Base-by-base conservation (phyloP, 1,140 invertebrate species). In the Hermetia illucens region DNA sequence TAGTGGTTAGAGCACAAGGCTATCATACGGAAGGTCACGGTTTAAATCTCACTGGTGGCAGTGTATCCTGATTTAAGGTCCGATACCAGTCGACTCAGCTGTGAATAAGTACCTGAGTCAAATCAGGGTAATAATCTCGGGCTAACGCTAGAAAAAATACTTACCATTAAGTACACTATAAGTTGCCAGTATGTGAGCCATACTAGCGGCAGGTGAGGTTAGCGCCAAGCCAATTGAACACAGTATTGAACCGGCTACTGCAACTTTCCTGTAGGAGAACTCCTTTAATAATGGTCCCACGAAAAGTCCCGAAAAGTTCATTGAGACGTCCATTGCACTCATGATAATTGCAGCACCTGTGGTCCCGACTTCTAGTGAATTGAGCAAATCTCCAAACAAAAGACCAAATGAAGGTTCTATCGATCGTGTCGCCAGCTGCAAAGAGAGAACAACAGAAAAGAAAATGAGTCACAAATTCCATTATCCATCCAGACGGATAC, bases 321-420 rank as follows among this genome's bases (percentile, higher is more conserved):
- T 72, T 41, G 77, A 74, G 2, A 75, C 75, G 53, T 82, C 79
- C 38, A 80, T 56, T 12, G 76, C 71, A 55, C 77, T 78, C 61
- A 79, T 74, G 43, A 83, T 79, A 8, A 82, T 49, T 0, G 79
- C 74, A 0, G 77, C 75, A 16, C 75, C 74, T 0, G 77, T 82
- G 0, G 80, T 82, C 24, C 70, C 71, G 5, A 81, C 71, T 2
- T 70, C 61, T 5, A 82, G 62, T 34, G 77, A 67, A 27, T 66
- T 59, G 8, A 83, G 54, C 5, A 78, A 64, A 51, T 82, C 78
- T 31, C 76, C 75, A 51, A 83, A 83, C 3, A 83, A 68, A 13
- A 83, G 57, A 9, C 80, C 80, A 48, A 83, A 83, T 1, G 79
- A 82, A 34, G 78, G 78, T 51, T 82, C 80, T 41, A 82, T 67